phyloP scores from a whole-genome alignment of 92 coral and sea anemone genomes.

The Parazoanthus darwini region DNA sequence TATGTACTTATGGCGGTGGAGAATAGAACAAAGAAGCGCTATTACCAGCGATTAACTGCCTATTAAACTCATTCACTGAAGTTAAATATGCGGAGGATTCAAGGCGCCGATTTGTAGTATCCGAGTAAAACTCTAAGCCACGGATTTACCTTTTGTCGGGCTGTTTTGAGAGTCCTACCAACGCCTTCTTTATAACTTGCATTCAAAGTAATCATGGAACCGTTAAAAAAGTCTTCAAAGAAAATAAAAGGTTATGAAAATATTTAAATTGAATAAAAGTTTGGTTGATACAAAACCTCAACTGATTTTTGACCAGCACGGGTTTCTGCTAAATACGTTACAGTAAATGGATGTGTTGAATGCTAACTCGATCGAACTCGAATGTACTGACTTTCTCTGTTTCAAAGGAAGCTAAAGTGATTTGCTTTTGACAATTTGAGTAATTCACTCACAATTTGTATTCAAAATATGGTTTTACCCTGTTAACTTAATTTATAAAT shows the following conservation, averaged over 20 bases:
- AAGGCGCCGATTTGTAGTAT: neutral
- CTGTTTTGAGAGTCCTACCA: neutral
- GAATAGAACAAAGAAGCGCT: neutral
- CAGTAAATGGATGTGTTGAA: neutral
- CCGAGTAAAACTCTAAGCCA: too few species aligned
- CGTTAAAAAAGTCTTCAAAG: neutral
- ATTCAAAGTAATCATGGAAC: neutral
- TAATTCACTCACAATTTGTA: neutral
- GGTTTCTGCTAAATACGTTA: neutral
- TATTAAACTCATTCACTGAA: neutral
- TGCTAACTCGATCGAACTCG: too few species aligned
- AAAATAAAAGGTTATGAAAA: neutral
- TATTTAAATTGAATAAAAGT: neutral
- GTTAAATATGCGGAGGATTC: neutral
- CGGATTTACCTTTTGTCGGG: neutral
- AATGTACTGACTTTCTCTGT: neutral
- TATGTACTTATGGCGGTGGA: neutral
- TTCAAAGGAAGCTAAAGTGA: neutral
- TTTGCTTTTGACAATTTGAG: neutral
- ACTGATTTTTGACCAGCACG: neutral
- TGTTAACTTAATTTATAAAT: too few species aligned
- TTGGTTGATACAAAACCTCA: neutral
- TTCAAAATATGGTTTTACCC: neutral
- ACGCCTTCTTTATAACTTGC: neutral
- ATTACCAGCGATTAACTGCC: constrained; percentile 18